Evolutionary conservation across 2,113 vertebrate genomes (phyloP).

Genomic region (Embiotoca jacksoni): DNA sequence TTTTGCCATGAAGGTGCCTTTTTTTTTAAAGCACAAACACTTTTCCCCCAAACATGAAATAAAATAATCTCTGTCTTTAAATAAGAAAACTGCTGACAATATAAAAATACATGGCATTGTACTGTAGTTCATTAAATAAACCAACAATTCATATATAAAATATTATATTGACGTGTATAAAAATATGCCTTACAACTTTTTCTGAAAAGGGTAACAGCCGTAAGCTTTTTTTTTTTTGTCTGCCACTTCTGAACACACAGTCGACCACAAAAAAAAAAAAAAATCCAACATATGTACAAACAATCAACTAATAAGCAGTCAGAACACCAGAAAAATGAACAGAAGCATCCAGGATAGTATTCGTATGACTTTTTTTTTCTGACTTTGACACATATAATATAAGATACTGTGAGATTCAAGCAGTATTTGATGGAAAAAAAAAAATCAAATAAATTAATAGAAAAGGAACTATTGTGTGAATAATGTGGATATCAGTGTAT

Average conservation of each 20-base stretch:
- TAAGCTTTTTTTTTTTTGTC: constrained; percentile 76
- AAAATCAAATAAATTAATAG: constrained; percentile 82
- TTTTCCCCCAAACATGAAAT: constrained; percentile 74
- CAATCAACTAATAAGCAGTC: constrained; percentile 76
- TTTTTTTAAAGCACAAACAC: constrained; percentile 62
- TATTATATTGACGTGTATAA: constrained; percentile 88
- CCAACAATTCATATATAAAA: constrained; percentile 87
- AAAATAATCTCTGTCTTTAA: constrained; percentile 84
- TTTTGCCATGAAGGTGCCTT: constrained; percentile 69
- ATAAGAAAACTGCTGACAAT: constrained; percentile 85
- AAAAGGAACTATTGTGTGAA: constrained; percentile 68
- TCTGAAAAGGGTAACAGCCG: constrained; percentile 82
- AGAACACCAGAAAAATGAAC: constrained; percentile 65
- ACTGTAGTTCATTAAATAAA: constrained; percentile 87
- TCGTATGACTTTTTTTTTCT: constrained; percentile 64
- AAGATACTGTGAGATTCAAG: constrained; percentile 75
- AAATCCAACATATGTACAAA: constrained; percentile 81
- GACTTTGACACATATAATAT: constrained; percentile 63
- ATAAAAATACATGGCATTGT: constrained; percentile 88
- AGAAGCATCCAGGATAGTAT: constrained; percentile 73
- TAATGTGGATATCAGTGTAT: constrained; percentile 82
- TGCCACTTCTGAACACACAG: constrained; percentile 80
- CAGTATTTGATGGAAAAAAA: constrained; percentile 76
- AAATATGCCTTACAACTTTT: constrained; percentile 86
- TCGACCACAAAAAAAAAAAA: constrained; percentile 67